Conservation (phyloP, 1,140 invertebrate genomes). For the Dufourea novaeangliae region DNA sequence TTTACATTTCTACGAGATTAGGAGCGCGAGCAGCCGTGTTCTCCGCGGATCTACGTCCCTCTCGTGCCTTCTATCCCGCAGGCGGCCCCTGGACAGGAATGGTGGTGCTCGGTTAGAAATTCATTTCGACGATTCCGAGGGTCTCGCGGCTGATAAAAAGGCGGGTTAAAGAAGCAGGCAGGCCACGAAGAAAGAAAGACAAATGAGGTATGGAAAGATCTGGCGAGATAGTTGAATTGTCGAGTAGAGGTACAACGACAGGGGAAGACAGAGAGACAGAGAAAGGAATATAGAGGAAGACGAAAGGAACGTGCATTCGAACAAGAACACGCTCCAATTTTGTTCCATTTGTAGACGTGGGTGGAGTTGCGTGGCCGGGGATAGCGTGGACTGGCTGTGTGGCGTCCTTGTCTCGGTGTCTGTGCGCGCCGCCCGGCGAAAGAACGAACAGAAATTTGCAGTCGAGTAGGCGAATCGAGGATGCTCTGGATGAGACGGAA, state of each 20-base stretch:
- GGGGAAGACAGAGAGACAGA: too few species aligned
- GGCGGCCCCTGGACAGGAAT: not conserved
- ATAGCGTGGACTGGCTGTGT: too few species aligned
- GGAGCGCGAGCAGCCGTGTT: slow-evolving; percentile 22
- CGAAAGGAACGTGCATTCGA: slow-evolving; percentile 47
- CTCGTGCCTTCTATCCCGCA: too few species aligned
- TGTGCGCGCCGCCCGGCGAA: slow-evolving; percentile 26
- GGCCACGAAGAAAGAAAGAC: slow-evolving; percentile 9
- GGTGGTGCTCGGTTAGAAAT: slow-evolving; percentile 5
- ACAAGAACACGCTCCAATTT: slow-evolving; percentile 68
- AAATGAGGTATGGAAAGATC: slow-evolving; percentile 25
- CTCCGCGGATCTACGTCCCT: not conserved
- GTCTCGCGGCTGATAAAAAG: not conserved
- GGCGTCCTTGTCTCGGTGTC: too few species aligned
- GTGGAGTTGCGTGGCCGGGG: slow-evolving; percentile 32
- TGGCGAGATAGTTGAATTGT: not conserved
- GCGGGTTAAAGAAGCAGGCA: not conserved
- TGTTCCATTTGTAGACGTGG: slow-evolving; percentile 66
- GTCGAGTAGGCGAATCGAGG: slow-evolving; percentile 36
- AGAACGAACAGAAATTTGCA: slow-evolving; percentile 42
- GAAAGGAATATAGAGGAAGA: not conserved
- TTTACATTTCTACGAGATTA: slow-evolving; percentile 41
- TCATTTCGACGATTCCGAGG: slow-evolving; percentile 24
- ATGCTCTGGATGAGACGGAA: not conserved
- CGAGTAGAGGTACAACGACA: not conserved